phyloP scores from a whole-genome alignment of 2,113 vertebrate genomes.

The Cephalopterus ornatus region DNA sequence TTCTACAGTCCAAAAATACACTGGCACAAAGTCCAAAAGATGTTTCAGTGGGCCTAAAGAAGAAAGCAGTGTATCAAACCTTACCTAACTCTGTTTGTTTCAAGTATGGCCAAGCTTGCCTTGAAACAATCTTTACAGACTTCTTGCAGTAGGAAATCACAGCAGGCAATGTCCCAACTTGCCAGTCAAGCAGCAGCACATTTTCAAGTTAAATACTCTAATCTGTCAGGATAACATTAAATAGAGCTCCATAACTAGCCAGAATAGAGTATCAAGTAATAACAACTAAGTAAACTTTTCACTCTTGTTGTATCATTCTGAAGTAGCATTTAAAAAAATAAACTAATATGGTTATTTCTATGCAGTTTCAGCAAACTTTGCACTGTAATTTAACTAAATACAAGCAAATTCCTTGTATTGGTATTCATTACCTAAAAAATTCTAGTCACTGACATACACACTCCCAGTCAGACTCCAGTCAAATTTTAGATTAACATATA shows the following conservation, averaged over 20 bases:
- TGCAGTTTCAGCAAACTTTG: neutral
- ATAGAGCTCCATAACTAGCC: neutral
- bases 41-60: neutral
- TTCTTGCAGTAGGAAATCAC: neutral
- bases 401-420: neutral
- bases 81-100: neutral
- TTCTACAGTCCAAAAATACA: neutral
- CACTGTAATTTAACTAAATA: neutral
- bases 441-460: neutral
- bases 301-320: neutral
- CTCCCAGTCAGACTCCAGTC: neutral
- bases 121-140: neutral
- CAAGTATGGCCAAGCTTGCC: neutral
- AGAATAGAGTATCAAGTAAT: neutral
- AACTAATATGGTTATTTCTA: neutral
- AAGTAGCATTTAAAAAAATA: neutral
- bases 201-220: constrained; percentile 36
- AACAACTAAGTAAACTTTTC: neutral
- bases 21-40: neutral
- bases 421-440: neutral
- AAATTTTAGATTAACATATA: neutral
- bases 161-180: constrained; percentile 6
- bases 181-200: constrained; percentile 3
- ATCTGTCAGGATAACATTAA: constrained; percentile 25
- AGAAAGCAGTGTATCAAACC: neutral